A percentile compares a stretch with the other conserved stretches of the same genome.
Conservation (phyloP, 2,113 vertebrate genomes). For the Periophthalmodon schlosseri region DNA sequence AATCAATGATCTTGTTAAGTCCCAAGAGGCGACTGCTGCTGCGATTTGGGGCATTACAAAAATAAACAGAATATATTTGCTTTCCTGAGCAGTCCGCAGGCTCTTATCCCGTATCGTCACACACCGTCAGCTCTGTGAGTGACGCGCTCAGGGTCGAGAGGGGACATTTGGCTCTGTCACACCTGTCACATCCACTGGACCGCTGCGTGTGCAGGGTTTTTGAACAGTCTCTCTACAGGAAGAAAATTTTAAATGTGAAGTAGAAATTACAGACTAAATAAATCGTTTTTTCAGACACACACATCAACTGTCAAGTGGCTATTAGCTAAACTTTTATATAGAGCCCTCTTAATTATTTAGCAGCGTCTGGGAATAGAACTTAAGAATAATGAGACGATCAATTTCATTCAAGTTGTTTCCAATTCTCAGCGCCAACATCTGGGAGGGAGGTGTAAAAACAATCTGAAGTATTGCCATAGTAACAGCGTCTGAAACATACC, state of each 20-base stretch:
- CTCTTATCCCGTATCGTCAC: constrained; percentile 26
- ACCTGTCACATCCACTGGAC: constrained; percentile 27
- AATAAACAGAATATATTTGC: neutral
- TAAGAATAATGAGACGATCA: constrained; percentile 46
- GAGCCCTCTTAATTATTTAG: constrained; percentile 38
- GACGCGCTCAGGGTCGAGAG: constrained; percentile 40
- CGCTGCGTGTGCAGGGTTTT: constrained; percentile 20
- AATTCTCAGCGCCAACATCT: constrained; percentile 5
- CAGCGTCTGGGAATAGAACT: constrained; percentile 33
- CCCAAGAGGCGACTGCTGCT: too few species aligned
- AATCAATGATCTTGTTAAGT: too few species aligned
- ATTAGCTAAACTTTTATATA: constrained; percentile 45
- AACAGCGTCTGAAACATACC: neutral
- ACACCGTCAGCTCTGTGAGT: constrained; percentile 16
- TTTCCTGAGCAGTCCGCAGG: constrained; percentile 21
- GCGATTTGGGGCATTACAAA: too few species aligned
- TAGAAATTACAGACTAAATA: constrained; percentile 21
- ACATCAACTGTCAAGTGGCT: constrained; percentile 42
- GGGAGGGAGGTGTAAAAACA: neutral
- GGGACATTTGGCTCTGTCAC: constrained; percentile 36
- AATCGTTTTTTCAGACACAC: constrained; percentile 43
- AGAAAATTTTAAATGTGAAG: neutral
- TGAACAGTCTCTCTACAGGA: neutral
- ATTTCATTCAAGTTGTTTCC: constrained; percentile 3
- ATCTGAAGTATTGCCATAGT: neutral